Evolutionary conservation across 2,888 invertebrate species (phyloP), one percentile per base, ranked within the genome.

Genomic region (Phymatocera aterrima): DNA sequence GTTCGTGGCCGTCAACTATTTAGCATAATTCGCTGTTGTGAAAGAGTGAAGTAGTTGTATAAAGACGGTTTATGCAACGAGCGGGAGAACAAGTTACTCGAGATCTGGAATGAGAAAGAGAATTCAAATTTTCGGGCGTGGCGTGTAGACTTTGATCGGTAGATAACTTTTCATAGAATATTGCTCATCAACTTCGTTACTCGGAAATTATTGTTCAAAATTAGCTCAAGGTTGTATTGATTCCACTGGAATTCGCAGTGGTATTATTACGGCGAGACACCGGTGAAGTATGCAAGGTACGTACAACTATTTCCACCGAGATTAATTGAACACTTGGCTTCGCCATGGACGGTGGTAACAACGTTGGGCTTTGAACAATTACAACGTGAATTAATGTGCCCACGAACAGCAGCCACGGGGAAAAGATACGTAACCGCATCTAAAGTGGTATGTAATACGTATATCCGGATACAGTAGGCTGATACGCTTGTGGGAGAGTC

Each of bases 1-100:
- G 81, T 82, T 78, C 57, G 61, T 75, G 65, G 60, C 74, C 79
- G 77, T 54, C 54, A 80, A 79, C 72, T 65, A 70, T 78, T 79
- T 77, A 80, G 78, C 72, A 68, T 70, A 75, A 75, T 75, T 75
- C 40, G 57, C 31, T 57, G 51, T 72, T 37, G 51, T 18, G 46
- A 10, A 54, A 18, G 34, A 72, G 72, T 40, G 34, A 51, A 72
- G 72, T 72, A 72, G 51, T 72, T 72, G 60, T 57, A 46, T 43
- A 75, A 75, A 75, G 57, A 57, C 57, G 75, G 57, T 40, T 75
- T 75, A 57, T 75, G 75, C 51, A 57, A 43, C 15, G 40, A n/a
- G 54, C 37, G 18, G 12, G 3, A 10, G 3, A 40, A 57, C 57
- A 18, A 64, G 61, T 64, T n/a, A 37, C 12, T 64, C 61, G 61